Evolutionary conservation across 2,113 vertebrate genomes (phyloP), one percentile per base, ranked within the genome.

Genomic region (Bubo bubo): DNA sequence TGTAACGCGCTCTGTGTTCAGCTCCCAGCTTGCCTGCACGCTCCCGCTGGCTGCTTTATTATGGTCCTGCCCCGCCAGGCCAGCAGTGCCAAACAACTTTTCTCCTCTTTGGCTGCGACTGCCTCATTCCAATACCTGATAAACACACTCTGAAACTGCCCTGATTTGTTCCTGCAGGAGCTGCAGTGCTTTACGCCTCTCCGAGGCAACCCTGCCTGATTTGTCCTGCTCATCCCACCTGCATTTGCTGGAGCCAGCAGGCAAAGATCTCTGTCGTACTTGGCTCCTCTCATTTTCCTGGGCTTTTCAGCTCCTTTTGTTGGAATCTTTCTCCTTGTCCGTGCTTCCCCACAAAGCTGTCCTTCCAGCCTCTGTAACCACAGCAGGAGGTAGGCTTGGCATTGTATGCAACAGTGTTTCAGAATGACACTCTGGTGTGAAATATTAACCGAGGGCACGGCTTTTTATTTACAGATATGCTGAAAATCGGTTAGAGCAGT

Each of bases 341-440:
- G 94, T 3, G 94, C 97, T 16, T 95, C 21, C 98, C 97, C 30
- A 81, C 88, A 35, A 56, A 91, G 70, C 64, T 55, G 11, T 93
- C 89, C 70, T 86, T 89, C 58, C 12, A 45, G 9, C 34, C 71
- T 30, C 96, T 91, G 90, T 97, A 71, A 97, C 96, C 24, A 89
- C 94, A 18, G 96, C 96, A 2, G 86, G 67, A 67, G 83, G 88
- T 28, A 81, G 58, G 34, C 24, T 12, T 60, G 63, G 92, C 96
- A 70, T 91, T 16, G 18, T 14, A 60, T 37, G 56, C 19, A 6
- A 9, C 6, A 16, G n/a, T 0, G 9, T 1, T 52, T 41, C 30
- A 5, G 19, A 27, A n/a, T 1, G 45, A 22, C 30, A 5, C 24
- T 13, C n/a, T 8, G 7, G 23, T 24, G 49, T 63, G 50, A 56